These are phyloP conservation scores for Scalopus aquaticus DNA, from an alignment of 2,113 vertebrate species.

Conservation along the genomic window DNA sequence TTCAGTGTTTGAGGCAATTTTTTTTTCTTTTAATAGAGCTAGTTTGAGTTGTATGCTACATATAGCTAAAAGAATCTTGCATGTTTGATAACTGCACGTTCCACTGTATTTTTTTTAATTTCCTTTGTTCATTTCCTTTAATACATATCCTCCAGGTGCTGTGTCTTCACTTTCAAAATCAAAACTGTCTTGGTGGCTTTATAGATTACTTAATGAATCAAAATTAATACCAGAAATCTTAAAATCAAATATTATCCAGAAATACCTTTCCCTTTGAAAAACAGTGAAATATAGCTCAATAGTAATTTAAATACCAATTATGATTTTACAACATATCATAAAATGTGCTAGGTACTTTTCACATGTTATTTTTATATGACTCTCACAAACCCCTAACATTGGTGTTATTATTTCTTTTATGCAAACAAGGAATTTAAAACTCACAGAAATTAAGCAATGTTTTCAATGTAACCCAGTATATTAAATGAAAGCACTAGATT, in stretches of 20 bases:
- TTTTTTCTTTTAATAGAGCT: conserved; percentile 16
- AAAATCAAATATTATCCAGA: background rate
- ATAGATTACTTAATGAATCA: background rate
- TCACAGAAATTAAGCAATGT: background rate
- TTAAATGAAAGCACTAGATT: background rate
- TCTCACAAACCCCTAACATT: background rate
- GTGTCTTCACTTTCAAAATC: background rate
- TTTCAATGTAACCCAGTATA: background rate
- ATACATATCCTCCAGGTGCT: background rate
- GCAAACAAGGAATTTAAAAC: background rate
- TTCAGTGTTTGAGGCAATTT: background rate
- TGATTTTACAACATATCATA: background rate
- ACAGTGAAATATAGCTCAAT: background rate
- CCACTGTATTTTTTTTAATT: background rate
- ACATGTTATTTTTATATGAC: background rate
- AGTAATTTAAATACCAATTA: background rate
- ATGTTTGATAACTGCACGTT: background rate
- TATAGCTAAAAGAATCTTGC: background rate
- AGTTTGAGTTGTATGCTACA: background rate
- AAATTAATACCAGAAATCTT: background rate
- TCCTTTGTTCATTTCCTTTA: background rate
- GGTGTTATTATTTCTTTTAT: background rate
- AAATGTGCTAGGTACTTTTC: background rate
- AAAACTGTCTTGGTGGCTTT: background rate
- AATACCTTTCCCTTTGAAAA: background rate